phyloP scores from a whole-genome alignment of 2,797 vertebrate species.

The Falco berigora region DNA sequence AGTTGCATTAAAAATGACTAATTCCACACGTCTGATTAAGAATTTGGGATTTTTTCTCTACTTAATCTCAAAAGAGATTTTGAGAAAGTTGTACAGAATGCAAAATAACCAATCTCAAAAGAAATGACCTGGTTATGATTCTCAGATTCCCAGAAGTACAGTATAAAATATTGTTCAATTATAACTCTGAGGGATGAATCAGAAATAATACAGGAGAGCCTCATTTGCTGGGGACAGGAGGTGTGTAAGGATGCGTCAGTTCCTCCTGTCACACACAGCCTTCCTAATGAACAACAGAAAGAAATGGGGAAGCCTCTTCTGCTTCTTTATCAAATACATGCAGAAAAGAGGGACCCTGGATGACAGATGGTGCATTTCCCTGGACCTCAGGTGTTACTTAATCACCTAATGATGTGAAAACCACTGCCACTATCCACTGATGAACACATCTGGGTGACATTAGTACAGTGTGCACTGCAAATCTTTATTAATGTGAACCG shows the following conservation, averaged over 20 bases:
- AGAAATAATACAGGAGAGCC: not conserved
- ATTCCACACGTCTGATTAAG: not conserved
- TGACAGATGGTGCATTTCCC: not conserved
- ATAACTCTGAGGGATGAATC: not conserved
- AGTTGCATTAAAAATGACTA: not conserved
- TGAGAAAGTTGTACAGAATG: not conserved
- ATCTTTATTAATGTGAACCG: not conserved
- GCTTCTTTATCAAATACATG: not conserved
- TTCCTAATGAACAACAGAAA: not conserved
- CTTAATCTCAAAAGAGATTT: not conserved
- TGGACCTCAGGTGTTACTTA: not conserved
- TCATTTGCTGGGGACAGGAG: not conserved
- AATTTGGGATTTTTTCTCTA: not conserved
- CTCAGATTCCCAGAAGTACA: not conserved
- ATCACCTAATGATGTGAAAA: not conserved
- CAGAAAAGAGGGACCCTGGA: not conserved
- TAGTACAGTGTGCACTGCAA: not conserved
- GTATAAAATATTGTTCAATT: not conserved
- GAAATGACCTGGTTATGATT: not conserved
- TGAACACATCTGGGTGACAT: not conserved
- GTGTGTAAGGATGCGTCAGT: not conserved
- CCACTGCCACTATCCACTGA: not conserved
- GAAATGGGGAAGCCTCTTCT: not conserved
- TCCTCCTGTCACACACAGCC: not conserved
- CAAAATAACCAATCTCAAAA: not conserved